Evolutionary conservation across 2,797 vertebrate species (phyloP), one percentile per base, ranked within the genome.

Genomic region (Enteromius thamalakanensis): DNA sequence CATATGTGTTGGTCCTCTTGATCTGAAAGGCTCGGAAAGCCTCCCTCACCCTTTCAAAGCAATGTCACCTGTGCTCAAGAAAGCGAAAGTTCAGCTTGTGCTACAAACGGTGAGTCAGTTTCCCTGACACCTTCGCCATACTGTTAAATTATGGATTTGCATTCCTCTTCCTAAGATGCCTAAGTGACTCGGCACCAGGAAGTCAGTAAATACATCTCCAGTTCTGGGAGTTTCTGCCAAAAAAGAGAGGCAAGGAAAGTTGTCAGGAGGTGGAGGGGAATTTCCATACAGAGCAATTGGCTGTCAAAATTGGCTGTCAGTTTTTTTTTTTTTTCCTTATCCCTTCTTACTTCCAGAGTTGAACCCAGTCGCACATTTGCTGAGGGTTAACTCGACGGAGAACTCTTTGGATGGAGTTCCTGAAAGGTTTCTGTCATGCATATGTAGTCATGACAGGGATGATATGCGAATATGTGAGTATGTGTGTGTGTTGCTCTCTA

Each of bases 71-170:
- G 68, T 40, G 32, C 40, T 84, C 23, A 3, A 62, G 19, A 82
- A 75, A 85, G 72, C 11, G 76, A 86, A 85, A 83, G 85, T 88
- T 86, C 83, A 83, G 64, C 71, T 80, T 82, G 23, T 70, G 42
- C 76, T 68, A 37, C 80, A 80, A 69, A 86, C 58, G 60, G 80
- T 53, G 68, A 82, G 47, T 65, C 84, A 67, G 47, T 76, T 74
- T 62, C 51, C 12, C 47, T 65, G 75, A 86, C 82, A 83, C 76
- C 17, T 55, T 79, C 53, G n/a, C 55, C 74, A 83, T 76, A 78
- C 76, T 86, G 80, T 70, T 86, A 81, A 87, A 87, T 89, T 85
- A 86, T 89, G 85, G 83, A 89, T 83, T 82, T 51, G n/a, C 75
- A 65, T 75, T 86, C 78, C 77, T 79, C 58, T 84, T 74, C 68